These are phyloP conservation scores for Gymnopithys bicolor DNA, from an alignment of 2,797 vertebrate species.

Conservation along the genomic window DNA sequence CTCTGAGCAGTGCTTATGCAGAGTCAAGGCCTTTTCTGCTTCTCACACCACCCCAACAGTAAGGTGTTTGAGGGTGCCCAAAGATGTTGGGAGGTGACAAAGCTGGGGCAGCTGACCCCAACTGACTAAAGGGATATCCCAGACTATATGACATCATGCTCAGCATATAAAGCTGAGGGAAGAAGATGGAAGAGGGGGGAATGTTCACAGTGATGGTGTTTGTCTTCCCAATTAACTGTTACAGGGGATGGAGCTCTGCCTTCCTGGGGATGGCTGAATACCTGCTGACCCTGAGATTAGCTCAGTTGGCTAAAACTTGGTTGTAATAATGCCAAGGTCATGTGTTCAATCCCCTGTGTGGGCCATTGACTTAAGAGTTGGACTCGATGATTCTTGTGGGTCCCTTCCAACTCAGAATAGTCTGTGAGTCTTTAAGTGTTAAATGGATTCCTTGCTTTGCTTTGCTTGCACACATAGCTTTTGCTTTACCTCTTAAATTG, in stretches of 20 bases:
- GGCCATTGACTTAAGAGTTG: no score
- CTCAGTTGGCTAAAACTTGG: no score
- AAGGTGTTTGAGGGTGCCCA: neutral
- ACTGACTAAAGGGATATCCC: neutral
- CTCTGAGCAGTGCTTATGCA: neutral
- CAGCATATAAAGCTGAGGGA: neutral
- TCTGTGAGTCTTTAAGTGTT: neutral
- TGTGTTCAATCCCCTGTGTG: no score
- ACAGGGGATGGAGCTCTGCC: neutral
- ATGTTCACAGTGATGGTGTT: neutral
- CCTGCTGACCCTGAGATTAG: neutral
- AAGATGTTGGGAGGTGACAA: neutral
- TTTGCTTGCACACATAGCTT: neutral
- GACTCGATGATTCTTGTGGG: no score
- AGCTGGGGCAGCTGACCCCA: neutral
- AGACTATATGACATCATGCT: neutral
- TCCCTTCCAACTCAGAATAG: no score
- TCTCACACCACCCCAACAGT: neutral
- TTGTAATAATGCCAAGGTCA: no score
- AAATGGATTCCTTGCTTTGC: neutral
- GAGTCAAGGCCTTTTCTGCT: neutral
- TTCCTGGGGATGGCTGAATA: neutral
- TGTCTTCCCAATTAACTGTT: neutral
- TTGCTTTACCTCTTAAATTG: neutral
- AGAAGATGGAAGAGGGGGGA: neutral